Base-by-base conservation (phyloP, 2,888 invertebrate genomes). In the Himalopsyche tibetana region DNA sequence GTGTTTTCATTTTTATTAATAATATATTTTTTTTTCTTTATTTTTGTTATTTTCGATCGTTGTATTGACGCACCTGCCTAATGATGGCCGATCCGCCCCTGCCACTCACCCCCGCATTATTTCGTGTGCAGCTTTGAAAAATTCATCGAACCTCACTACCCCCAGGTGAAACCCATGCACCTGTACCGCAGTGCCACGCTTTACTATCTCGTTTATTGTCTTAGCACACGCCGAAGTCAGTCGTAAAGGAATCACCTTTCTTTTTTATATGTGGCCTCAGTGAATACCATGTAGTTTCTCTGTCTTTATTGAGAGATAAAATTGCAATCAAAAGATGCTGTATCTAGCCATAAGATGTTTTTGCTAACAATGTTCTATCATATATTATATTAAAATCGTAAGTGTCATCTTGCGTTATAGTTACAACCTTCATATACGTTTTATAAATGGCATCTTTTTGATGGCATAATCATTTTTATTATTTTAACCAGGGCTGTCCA, bases 71-170 rank as follows among this genome's bases (percentile, higher is more conserved):
- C 63, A 63, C 63, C 63, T 63, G 63, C 63, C 63, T 4, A 56
- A 56, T 4, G 6, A 56, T 9, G 56, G 0, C 63, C 63, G 28
- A 63, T 19, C 19, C 28, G 19, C 63, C n/a, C 15, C 63, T 63
- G 63, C 63, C 15, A 4, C 8, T 63, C 19, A 28, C 28, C 63
- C 63, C 19, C 11, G 19, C 28, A 28, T 19, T 19, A 63, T 63
- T 63, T 19, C 11, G 82, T 81, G 55, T 63, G 45, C 42, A 15
- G 80, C 42, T 69, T 51, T 85, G 63, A 85, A 85, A 85, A 82
- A 82, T 85, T 85, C 85, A 82, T 51, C 42, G 42, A 56, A 56
- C 55, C 81, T 38, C 84, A 12, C 84, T n/a, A 84, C 55, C 79
- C 63, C 38, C 51, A 42, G 38, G 84, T 63, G 11, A n/a, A n/a